Percentiles rank a stretch among this genome's conserved stretches.
These are phyloP conservation scores for Thoracochromis brauschi DNA, from an alignment of 2,113 vertebrate genomes.

Conservation along the genomic window DNA sequence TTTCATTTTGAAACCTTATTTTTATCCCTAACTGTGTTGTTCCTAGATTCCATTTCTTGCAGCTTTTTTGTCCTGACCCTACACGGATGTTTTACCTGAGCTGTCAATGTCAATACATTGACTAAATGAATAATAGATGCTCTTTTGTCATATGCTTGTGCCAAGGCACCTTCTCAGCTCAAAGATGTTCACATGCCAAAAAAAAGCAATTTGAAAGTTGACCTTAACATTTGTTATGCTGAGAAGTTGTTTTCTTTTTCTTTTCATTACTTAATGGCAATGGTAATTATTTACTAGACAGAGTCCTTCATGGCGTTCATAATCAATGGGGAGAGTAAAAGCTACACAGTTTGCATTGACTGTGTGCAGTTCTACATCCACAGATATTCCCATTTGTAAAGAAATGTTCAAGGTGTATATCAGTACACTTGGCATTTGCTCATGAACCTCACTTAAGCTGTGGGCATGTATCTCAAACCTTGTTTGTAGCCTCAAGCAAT, in stretches of 20 bases:
- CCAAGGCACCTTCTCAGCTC: neutral
- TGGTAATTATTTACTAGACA: neutral
- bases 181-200: neutral
- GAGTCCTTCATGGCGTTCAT: neutral
- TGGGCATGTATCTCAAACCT: conserved; percentile 1
- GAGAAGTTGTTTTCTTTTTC: neutral
- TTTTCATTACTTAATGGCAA: neutral
- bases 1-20: neutral
- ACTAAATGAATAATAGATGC: conserved; percentile 45
- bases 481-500: conserved; percentile 32
- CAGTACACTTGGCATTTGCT: conserved; percentile 6
- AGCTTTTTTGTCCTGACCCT: neutral
- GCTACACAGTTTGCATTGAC: neutral
- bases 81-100: neutral
- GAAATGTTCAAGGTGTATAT: neutral
- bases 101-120: conserved; percentile 38
- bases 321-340: neutral
- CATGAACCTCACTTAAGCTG: neutral
- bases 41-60: neutral
- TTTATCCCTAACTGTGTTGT: neutral
- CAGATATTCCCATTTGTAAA: neutral
- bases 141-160: neutral
- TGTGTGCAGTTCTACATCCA: neutral
- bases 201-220: neutral
- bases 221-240: neutral